phyloP scores from a whole-genome alignment of 2,797 vertebrate genomes.

The Otus scops region DNA sequence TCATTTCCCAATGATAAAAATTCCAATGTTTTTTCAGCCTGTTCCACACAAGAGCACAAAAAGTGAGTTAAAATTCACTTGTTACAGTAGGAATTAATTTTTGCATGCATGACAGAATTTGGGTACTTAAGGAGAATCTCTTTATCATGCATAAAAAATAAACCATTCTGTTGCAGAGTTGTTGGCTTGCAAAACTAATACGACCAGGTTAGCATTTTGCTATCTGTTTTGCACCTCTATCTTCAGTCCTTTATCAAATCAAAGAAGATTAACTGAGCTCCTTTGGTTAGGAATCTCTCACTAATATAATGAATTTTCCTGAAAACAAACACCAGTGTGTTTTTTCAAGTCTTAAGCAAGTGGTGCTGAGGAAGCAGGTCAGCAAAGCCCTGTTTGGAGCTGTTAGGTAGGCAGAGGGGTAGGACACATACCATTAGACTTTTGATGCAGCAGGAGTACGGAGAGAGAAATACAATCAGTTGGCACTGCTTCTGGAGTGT shows the following conservation, averaged over 20 bases:
- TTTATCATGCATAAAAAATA: neutral
- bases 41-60: slow-evolving; percentile 1
- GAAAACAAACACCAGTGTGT: neutral
- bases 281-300: neutral
- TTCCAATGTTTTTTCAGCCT: neutral
- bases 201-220: neutral
- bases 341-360: neutral
- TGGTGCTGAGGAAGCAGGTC: neutral
- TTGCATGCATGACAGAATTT: neutral
- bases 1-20: slow-evolving; percentile 37
- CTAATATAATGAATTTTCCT: neutral
- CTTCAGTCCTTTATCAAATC: neutral
- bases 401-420: neutral
- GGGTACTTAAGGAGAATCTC: neutral
- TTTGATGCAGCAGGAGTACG: neutral
- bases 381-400: neutral
- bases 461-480: neutral
- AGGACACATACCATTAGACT: neutral
- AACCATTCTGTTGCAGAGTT: neutral
- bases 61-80: slow-evolving; percentile 3
- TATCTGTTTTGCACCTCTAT: neutral
- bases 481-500: neutral
- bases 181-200: neutral
- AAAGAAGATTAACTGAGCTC: neutral
- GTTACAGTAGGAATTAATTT: slow-evolving; percentile 18